Conservation (phyloP, 1,140 invertebrate genomes). For the Drosophila truncata region DNA sequence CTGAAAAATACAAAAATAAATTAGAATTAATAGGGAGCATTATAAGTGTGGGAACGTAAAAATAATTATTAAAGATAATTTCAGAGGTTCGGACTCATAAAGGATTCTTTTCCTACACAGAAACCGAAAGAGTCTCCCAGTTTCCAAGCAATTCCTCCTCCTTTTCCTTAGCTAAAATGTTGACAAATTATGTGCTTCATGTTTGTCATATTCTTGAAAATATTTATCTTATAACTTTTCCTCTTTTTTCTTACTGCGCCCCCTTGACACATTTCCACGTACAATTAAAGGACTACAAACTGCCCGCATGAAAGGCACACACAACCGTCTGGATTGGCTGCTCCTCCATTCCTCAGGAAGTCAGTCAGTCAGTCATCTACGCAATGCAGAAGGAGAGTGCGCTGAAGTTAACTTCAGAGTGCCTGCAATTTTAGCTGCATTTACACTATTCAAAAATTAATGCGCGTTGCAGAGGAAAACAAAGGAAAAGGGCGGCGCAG, state of each 20-base stretch:
- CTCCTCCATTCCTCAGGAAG: background rate
- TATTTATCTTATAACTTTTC: background rate
- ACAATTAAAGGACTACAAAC: constrained; percentile 10
- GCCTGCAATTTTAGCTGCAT: constrained; percentile 52
- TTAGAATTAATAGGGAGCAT: constrained; percentile 28
- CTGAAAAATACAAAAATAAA: constrained; percentile 36
- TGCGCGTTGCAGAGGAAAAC: constrained; percentile 51
- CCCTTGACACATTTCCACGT: constrained; percentile 6
- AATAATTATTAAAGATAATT: no score
- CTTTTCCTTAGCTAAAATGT: background rate
- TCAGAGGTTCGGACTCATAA: no score
- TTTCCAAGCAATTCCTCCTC: background rate
- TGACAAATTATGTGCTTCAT: background rate
- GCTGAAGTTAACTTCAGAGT: constrained; percentile 26
- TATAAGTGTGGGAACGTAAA: no score
- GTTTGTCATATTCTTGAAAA: constrained; percentile 2
- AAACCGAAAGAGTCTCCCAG: background rate
- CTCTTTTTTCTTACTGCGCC: background rate
- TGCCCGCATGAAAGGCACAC: background rate
- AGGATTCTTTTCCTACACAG: no score
- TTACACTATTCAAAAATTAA: constrained; percentile 73
- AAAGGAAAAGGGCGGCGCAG: constrained; percentile 22
- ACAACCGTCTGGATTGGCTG: constrained; percentile 1
- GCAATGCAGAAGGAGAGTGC: constrained; percentile 25
- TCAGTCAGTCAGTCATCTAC: constrained; percentile 17